Evolutionary conservation across 2,797 vertebrate genomes (phyloP).

Genomic region (Anniella stebbinsi): DNA sequence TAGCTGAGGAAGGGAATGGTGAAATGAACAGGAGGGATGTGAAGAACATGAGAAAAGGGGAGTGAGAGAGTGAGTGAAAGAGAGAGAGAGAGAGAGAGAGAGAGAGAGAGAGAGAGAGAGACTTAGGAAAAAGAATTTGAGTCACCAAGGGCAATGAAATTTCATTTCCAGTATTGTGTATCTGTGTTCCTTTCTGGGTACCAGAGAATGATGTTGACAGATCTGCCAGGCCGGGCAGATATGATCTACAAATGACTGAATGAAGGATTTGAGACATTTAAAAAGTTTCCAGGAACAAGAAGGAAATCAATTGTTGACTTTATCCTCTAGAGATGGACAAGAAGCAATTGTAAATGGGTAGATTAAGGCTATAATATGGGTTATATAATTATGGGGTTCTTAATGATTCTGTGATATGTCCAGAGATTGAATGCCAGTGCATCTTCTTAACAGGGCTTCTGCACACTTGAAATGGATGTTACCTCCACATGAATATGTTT

Average conservation of each 20-base stretch:
- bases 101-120: too few relatives aligned
- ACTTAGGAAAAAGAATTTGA: not conserved
- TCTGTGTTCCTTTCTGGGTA: not conserved
- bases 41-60: not conserved
- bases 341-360: not conserved
- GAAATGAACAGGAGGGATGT: not conserved
- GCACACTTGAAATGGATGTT: not conserved
- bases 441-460: not conserved
- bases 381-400: not conserved
- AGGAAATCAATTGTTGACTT: not conserved
- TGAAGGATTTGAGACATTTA: not conserved
- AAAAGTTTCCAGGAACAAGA: conserved; percentile 9
- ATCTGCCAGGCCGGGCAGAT: not conserved
- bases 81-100: too few relatives aligned
- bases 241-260: not conserved
- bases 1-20: not conserved
- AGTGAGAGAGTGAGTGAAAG: accelerated
- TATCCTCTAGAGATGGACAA: not conserved
- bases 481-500: not conserved
- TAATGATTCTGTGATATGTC: not conserved
- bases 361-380: not conserved
- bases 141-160: not conserved
- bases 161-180: not conserved
- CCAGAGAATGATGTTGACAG: not conserved
- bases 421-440: not conserved